phyloP scores from a whole-genome alignment of 53 echinoderm and acorn worm genomes.

The Crossaster papposus region DNA sequence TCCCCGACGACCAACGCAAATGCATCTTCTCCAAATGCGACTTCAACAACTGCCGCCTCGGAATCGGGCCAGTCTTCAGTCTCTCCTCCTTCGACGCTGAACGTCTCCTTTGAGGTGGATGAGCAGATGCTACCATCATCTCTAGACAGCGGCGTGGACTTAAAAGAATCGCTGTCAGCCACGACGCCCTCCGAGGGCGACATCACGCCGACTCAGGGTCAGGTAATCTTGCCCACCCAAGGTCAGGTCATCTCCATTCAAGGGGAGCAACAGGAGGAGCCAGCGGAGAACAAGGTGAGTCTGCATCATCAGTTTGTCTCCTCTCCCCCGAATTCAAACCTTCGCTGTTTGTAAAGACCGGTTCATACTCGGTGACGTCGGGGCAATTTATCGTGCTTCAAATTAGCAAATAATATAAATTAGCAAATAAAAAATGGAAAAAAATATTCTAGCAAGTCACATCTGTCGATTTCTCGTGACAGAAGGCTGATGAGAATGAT shows the following conservation, averaged over 20 bases:
- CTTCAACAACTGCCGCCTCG: slow-evolving; percentile 8
- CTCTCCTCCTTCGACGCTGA: slow-evolving; percentile 38
- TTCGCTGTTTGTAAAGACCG: no score
- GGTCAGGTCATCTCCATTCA: slow-evolving; percentile 76
- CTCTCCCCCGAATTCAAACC: not conserved
- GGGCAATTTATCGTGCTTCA: no score
- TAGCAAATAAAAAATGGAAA: no score
- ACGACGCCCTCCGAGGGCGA: slow-evolving; percentile 60
- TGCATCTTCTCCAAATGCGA: not conserved
- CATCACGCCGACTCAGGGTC: slow-evolving; percentile 61
- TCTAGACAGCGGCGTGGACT: slow-evolving; percentile 66
- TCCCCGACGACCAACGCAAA: slow-evolving; percentile 36
- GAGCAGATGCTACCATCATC: slow-evolving; percentile 49
- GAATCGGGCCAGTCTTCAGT: slow-evolving; percentile 12
- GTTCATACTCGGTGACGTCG: no score
- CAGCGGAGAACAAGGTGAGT: slow-evolving; percentile 62
- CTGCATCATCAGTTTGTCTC: not conserved
- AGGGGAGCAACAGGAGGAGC: slow-evolving; percentile 68
- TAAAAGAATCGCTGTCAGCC: slow-evolving; percentile 53
- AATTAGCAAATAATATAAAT: no score
- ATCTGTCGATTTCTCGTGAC: no score
- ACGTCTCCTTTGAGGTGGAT: slow-evolving; percentile 32
- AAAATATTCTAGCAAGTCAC: no score
- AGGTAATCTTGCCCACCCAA: no score
- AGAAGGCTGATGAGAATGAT: slow-evolving; percentile 66